Evolutionary conservation across 2,888 invertebrate genomes (phyloP), one percentile per base, ranked within the genome.

Genomic region (Camptogramma bilineatum): DNA sequence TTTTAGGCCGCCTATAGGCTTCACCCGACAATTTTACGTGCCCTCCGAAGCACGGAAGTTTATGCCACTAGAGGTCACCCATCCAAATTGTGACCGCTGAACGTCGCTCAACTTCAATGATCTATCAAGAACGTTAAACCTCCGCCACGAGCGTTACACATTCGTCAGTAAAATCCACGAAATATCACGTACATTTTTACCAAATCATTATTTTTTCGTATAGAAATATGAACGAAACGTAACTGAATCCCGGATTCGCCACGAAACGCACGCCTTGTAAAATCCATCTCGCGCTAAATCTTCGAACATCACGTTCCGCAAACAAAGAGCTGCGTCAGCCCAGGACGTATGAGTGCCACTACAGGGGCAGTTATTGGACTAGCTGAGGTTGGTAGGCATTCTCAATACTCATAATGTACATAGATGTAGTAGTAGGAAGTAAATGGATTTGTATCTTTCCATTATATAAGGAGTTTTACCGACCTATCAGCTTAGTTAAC

Each of bases 221-320:
- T n/a, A 39, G 39, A 52, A 52, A 39, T 19, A 42, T 21, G 21
- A 57, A 19, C 19, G 21, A 50, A 39, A 8, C 24, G 13, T 16
- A 47, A 44, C 48, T 39, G 50, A 46, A 62, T 62, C 56, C 42
- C 28, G n/a, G 52, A 28, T 48, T 56, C 16, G 4, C 18, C 47
- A 48, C 46, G 47, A 61, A 57, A 55, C 57, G 46, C 42, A 51
- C 24, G 59, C 13, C n/a, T 59, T 60, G 50, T 44, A 62, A 52
- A 66, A 72, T 72, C 68, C 69, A 71, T 71, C 69, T 67, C 66
- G 34, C 47, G 18, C 64, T 55, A 59, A 62, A 62, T 75, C 79
- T 73, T 71, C 75, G 72, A 69, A 57, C 68, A 76, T 78, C 83
- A 83, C 83, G 83, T 83, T 83, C 83, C 51, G 64, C 73, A 84